Evolutionary conservation across 1,140 invertebrate genomes (phyloP).

Genomic region (Scaptomyza montana): DNA sequence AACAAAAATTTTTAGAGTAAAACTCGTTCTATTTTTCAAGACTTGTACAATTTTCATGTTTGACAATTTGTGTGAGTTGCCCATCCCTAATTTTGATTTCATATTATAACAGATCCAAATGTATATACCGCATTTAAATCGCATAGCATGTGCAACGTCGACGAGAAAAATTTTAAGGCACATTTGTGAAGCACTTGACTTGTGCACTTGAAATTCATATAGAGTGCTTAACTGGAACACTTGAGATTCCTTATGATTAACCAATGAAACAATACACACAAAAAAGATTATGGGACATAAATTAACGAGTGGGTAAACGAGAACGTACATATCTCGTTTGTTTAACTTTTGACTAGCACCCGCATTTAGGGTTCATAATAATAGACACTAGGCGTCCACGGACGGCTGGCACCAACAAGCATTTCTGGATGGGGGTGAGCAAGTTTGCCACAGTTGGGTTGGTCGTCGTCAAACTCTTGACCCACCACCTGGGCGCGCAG

Average conservation of each 20-base stretch:
- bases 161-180: constrained; percentile 37
- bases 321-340: constrained; percentile 12
- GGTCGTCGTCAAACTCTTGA: constrained; percentile 53
- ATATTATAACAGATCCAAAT: constrained; percentile 23
- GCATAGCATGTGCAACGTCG: constrained; percentile 27
- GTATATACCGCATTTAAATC: constrained; percentile 10
- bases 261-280: background rate
- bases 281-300: background rate
- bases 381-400: constrained; percentile 70
- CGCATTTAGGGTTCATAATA: constrained; percentile 62
- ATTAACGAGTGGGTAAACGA: background rate
- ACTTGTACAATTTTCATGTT: background rate
- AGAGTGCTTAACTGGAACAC: background rate
- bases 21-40: constrained; percentile 3
- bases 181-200: constrained; percentile 1
- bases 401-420: constrained; percentile 47
- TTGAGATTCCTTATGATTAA: constrained; percentile 1
- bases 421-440: constrained; percentile 50
- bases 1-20: background rate
- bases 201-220: constrained; percentile 5
- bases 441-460: constrained; percentile 4
- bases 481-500: constrained; percentile 61
- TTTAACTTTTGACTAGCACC: constrained; percentile 64
- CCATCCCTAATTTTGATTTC: constrained; percentile 15
- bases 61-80: constrained; percentile 4